Evolutionary conservation across 2,797 vertebrate genomes (phyloP).

Genomic region (Pyrocephalus nanus): DNA sequence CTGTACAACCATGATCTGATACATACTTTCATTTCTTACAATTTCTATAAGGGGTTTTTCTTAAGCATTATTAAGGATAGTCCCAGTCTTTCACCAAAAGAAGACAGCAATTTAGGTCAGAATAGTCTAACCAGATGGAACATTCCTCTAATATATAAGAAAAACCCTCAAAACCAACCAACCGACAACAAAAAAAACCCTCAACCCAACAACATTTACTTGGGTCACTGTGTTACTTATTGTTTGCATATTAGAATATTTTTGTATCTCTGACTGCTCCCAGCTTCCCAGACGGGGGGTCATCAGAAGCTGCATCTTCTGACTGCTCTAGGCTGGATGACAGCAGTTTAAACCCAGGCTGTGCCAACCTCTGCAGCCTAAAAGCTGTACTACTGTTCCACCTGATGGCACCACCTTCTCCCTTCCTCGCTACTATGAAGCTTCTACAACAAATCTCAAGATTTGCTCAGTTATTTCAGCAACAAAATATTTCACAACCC

Average conservation of each 20-base stretch:
- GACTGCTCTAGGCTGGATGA: neutral
- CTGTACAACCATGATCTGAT: neutral
- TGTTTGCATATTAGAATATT: neutral
- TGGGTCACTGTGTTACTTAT: neutral
- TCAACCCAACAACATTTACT: neutral
- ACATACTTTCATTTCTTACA: conserved; percentile 12
- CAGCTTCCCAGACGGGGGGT: conserved; percentile 23
- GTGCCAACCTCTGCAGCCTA: neutral
- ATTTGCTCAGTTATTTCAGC: neutral
- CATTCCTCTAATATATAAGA: neutral
- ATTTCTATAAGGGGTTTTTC: neutral
- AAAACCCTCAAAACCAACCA: too few relatives aligned
- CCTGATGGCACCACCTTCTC: neutral
- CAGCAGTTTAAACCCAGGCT: neutral
- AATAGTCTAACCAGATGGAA: neutral
- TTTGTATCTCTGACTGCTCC: conserved; percentile 6
- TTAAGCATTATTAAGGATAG: neutral
- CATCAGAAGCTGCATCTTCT: conserved; percentile 3
- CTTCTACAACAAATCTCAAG: neutral
- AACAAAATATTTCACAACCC: neutral
- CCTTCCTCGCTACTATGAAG: neutral
- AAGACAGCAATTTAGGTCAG: neutral
- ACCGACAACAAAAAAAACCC: too few relatives aligned
- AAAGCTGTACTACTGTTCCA: accelerated
- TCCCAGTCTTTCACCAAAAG: neutral